phyloP scores from a whole-genome alignment of 1,140 invertebrate species.

The Penaeus vannamei region DNA sequence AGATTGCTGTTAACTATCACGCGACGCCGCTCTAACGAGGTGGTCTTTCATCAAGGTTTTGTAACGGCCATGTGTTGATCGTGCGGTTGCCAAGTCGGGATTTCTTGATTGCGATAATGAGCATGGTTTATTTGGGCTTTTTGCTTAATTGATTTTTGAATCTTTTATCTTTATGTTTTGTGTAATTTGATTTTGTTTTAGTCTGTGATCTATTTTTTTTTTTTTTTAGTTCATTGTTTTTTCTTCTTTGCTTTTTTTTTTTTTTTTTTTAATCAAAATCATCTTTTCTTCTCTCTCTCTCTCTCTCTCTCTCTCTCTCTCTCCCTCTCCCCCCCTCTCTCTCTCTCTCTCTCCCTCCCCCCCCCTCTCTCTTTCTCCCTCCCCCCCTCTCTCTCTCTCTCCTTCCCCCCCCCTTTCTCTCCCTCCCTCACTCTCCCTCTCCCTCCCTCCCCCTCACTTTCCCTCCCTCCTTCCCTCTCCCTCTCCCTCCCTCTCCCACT shows the following conservation, averaged over 20 bases:
- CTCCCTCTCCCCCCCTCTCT: not conserved
- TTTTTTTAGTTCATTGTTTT: not conserved
- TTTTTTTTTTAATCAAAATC: too few relatives aligned
- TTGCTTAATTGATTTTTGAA: not conserved
- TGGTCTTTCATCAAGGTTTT: too few relatives aligned
- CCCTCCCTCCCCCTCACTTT: not conserved
- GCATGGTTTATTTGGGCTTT: too few relatives aligned
- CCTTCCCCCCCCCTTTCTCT: not conserved
- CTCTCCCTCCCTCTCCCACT: too few relatives aligned
- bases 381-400: constrained; percentile 26
- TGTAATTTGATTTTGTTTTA: not conserved
- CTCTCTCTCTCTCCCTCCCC: not conserved
- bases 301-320: not conserved
- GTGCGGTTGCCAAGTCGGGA: too few relatives aligned
- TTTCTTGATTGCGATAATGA: too few relatives aligned
- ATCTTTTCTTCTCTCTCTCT: not conserved
- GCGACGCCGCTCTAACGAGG: too few relatives aligned
- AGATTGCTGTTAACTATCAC: too few relatives aligned
- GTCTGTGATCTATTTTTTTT: not conserved
- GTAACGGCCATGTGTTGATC: too few relatives aligned
- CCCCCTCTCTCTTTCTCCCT: not conserved
- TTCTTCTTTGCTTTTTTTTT: not conserved
- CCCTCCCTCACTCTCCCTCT: not conserved
- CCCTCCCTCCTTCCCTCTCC: too few relatives aligned
- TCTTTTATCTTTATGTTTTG: too few relatives aligned